These are phyloP conservation scores for Callionymus lyra DNA, from an alignment of 2,113 vertebrate genomes.

Conservation along the genomic window DNA sequence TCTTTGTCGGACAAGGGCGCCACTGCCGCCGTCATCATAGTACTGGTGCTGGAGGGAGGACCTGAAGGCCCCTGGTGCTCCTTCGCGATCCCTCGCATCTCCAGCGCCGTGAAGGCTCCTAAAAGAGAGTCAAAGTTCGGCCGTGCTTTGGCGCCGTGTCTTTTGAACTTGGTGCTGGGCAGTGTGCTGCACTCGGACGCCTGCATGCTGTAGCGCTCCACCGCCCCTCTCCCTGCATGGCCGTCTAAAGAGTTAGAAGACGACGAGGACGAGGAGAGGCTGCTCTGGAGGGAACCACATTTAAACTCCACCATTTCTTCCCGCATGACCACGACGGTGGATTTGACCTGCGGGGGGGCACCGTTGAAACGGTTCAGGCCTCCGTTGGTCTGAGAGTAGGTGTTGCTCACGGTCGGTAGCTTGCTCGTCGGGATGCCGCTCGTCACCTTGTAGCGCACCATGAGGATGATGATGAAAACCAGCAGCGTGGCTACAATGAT, in stretches of 20 bases:
- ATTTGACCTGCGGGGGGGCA: conserved; percentile 58
- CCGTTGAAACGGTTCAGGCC: conserved; percentile 72
- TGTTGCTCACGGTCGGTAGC: conserved; percentile 77
- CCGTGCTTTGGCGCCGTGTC: conserved; percentile 68
- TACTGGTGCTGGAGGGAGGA: conserved; percentile 27
- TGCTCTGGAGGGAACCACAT: conserved; percentile 78
- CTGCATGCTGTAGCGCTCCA: conserved; percentile 71
- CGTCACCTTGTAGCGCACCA: conserved; percentile 92
- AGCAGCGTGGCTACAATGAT: conserved; percentile 90
- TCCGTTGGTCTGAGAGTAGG: conserved; percentile 87
- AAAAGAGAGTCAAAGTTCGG: conserved; percentile 86
- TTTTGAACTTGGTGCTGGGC: conserved; percentile 80
- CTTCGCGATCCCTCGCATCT: conserved; percentile 80
- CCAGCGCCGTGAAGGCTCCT: conserved; percentile 89
- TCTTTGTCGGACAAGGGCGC: conserved; percentile 81
- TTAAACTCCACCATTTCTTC: conserved; percentile 85
- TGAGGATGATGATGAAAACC: conserved; percentile 91
- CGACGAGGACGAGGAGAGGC: conserved; percentile 79
- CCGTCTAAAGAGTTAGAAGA: conserved; percentile 78
- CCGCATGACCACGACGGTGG: conserved; percentile 78
- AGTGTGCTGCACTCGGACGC: conserved; percentile 72
- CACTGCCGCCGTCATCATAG: conserved; percentile 56
- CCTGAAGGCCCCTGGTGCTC: conserved; percentile 47
- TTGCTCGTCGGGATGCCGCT: conserved; percentile 75
- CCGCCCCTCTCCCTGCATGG: conserved; percentile 68